Base-by-base conservation (phyloP, 1,140 invertebrate species). In the Apis laboriosa region DNA sequence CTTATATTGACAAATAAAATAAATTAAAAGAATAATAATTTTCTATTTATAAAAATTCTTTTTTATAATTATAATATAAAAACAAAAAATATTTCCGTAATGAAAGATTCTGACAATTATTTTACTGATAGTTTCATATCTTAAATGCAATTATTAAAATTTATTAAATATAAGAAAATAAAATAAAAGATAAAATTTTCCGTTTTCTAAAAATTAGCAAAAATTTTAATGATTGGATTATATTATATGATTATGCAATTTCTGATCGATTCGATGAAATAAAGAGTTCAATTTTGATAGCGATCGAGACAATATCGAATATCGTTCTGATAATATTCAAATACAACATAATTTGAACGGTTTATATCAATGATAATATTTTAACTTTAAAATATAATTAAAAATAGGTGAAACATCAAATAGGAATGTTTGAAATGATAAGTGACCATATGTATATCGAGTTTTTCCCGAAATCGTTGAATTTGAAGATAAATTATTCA, bases 401-500 rank as follows among this genome's bases (percentile, higher is more conserved):
- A 4, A 7, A n/a, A 24, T 66, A 5, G 64, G 28, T 51, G 75
- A 55, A 28, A 55, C 55, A 55, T 77, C 24, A 9, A 77, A 77
- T 51, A 21, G 34, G 1, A 51, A 75, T 75, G 13, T 43, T 19
- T 9, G 21, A 49, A 75, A 24, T 4, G 34, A 43, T 43, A 9
- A 12, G 19, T 8, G 28, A 4, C 7, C 24, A 24, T 5, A 24
- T 21, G 34, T 51, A 12, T 43, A 49, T 68, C 34, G 13, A 49
- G 34, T 75, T 51, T 58, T 60, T 17, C 19, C 19, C 11, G 12
- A 17, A 49, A 13, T 43, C 12, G 34, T 75, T 21, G 43, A 75
- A 49, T 61, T 49, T 58, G 73, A 61, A 34, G 56, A 49, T 75
- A 43, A 75, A 61, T 75, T 58, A 43, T 15, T 60, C 56, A 9